Percentiles rank a stretch among this genome's conserved stretches.
These are phyloP conservation scores for Hartigia nigra DNA, from an alignment of 2,888 invertebrate species.

Conservation along the genomic window DNA sequence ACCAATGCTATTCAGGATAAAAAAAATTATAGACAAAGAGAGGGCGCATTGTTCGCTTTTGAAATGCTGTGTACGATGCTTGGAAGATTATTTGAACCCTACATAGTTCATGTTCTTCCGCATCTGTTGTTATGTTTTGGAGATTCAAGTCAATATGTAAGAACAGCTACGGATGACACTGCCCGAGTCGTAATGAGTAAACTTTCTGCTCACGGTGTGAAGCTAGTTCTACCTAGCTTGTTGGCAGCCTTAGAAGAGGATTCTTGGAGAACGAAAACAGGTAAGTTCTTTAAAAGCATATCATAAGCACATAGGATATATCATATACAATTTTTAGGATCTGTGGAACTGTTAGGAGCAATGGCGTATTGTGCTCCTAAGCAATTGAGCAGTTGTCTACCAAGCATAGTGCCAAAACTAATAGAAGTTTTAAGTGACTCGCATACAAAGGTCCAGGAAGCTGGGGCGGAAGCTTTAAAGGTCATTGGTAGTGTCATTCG, in stretches of 20 bases:
- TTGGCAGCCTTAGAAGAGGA: conserved; percentile 95
- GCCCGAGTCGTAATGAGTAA: conserved; percentile 96
- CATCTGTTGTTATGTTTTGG: conserved; percentile 96
- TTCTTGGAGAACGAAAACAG: conserved; percentile 98
- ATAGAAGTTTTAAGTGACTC: conserved; percentile 98
- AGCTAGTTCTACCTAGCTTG: conserved; percentile 93
- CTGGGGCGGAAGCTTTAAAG: conserved; percentile 94
- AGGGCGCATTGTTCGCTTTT: conserved; percentile 96
- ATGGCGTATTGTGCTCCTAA: conserved; percentile 99
- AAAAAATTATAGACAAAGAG: conserved; percentile 93
- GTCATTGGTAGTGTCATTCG: conserved; percentile 98
- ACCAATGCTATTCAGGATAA: conserved; percentile 96
- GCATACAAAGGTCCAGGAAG: conserved; percentile 95
- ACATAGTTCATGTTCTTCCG: conserved; percentile 96
- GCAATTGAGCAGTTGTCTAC: conserved; percentile 96
- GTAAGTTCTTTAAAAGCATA: conserved; percentile 58
- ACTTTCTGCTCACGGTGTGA: conserved; percentile 96
- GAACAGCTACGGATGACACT: conserved; percentile 96
- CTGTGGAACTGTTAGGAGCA: conserved; percentile 94
- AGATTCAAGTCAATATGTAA: conserved; percentile 93
- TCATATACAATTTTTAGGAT: conserved; percentile 70
- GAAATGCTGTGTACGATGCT: conserved; percentile 96
- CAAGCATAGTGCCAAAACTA: conserved; percentile 97
- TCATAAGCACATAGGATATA: conserved; percentile 3
- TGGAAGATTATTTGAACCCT: conserved; percentile 97